phyloP scores from a whole-genome alignment of 2,888 invertebrate genomes.

The Ornithoptera alexandrae region DNA sequence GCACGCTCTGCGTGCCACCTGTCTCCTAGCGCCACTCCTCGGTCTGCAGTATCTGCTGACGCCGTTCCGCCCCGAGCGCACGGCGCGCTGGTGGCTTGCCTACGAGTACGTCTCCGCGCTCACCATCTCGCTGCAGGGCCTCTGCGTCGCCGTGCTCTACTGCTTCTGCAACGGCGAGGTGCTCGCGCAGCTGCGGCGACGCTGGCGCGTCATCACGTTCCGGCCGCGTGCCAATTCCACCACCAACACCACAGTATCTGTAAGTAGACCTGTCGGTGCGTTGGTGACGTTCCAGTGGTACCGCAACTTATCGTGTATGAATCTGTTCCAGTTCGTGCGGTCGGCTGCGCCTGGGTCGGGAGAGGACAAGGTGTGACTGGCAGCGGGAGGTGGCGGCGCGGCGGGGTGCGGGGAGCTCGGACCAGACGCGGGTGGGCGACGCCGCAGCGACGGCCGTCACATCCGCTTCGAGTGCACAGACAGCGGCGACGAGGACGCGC shows the following conservation, averaged over 20 bases:
- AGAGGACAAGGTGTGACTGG: constrained; percentile 92
- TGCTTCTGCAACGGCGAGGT: constrained; percentile 98
- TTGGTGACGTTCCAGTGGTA: constrained; percentile 11
- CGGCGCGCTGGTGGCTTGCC: constrained; percentile 85
- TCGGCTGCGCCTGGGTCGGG: constrained; percentile 83
- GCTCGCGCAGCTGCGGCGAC: constrained; percentile 90
- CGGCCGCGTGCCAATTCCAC: constrained; percentile 90
- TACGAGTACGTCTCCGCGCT: constrained; percentile 93
- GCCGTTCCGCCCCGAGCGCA: constrained; percentile 87
- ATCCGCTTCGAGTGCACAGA: constrained; percentile 71
- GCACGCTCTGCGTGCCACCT: constrained; percentile 87
- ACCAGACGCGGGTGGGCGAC: constrained; percentile 29
- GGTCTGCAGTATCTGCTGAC: constrained; percentile 95
- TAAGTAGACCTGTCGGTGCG: constrained; percentile 70
- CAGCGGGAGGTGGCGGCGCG: constrained; percentile 58
- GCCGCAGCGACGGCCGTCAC: constrained; percentile 46
- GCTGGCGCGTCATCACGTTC: constrained; percentile 91
- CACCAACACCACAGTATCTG: constrained; percentile 93
- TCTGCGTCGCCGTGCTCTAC: constrained; percentile 94
- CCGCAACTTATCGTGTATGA: constrained; percentile 29
- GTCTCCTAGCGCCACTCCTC: constrained; percentile 94
- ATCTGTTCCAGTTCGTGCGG: constrained; percentile 86
- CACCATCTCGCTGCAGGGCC: constrained; percentile 93
- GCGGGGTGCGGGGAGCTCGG: constrained; percentile 32
- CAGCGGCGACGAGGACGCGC: constrained; percentile 70